Evolutionary conservation across 2,888 invertebrate species (phyloP).

Genomic region (Drosophila borealis): DNA sequence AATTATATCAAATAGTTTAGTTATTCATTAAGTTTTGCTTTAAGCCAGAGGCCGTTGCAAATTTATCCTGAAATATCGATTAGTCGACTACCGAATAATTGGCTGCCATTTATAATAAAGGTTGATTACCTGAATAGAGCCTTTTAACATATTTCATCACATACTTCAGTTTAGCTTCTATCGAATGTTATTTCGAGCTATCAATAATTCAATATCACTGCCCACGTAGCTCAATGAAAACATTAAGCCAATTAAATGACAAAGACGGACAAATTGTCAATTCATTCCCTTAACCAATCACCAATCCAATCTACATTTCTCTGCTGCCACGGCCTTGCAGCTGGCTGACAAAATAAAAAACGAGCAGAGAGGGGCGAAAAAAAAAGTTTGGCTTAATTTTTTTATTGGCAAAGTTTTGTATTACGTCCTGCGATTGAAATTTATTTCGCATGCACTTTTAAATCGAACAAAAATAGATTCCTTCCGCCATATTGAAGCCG

Average conservation of each 20-base stretch:
- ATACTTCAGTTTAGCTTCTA: too few species aligned
- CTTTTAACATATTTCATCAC: too few species aligned
- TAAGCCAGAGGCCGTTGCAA: too few species aligned
- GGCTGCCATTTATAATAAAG: too few species aligned
- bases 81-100: too few species aligned
- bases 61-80: too few species aligned
- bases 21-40: too few species aligned
- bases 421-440: constrained; percentile 57
- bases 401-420: constrained; percentile 67
- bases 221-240: constrained; percentile 25
- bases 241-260: constrained; percentile 69
- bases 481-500: constrained; percentile 55
- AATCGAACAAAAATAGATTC: constrained; percentile 76
- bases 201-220: constrained; percentile 16
- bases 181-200: not conserved
- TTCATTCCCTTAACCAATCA: constrained; percentile 32
- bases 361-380: not conserved
- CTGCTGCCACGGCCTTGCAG: constrained; percentile 21
- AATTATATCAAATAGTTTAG: too few species aligned
- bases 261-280: constrained; percentile 52
- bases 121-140: too few species aligned
- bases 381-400: constrained; percentile 55
- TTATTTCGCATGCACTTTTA: constrained; percentile 72
- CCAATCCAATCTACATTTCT: constrained; percentile 21
- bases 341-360: constrained; percentile 2